These are phyloP conservation scores for Apostichopus japonicus DNA, from an alignment of 35 echinoderm and acorn worm species.

Conservation along the genomic window DNA sequence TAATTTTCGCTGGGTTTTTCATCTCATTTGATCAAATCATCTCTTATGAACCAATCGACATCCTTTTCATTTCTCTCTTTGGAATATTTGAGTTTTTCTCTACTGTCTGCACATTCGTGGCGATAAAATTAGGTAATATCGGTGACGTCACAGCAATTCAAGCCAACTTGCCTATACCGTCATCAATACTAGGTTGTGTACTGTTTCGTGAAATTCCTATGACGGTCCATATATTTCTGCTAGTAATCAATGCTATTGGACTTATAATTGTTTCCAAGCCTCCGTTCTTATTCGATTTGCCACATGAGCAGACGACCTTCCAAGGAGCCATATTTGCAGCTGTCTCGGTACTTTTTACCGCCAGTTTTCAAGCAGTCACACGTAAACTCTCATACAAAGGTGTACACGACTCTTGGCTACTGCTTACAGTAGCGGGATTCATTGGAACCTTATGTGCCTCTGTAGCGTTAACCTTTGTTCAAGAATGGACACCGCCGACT, in stretches of 20 bases:
- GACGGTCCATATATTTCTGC: not conserved
- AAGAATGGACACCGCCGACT: not conserved
- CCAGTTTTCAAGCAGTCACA: constrained; percentile 10
- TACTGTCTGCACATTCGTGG: constrained; percentile 39
- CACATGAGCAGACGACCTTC: not conserved
- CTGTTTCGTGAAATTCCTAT: not conserved
- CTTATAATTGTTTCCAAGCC: constrained; percentile 37
- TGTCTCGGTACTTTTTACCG: constrained; percentile 8
- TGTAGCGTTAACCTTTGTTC: not conserved
- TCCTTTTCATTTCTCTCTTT: not conserved
- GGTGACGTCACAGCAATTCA: constrained; percentile 45
- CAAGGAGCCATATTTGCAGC: not conserved
- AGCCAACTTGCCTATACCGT: constrained; percentile 43
- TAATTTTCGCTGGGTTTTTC: not conserved
- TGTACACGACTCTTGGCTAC: not conserved
- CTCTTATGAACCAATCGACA: not conserved
- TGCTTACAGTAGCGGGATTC: not conserved
- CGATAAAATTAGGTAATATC: constrained; percentile 9
- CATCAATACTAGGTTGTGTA: constrained; percentile 31
- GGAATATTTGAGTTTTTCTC: constrained; percentile 16
- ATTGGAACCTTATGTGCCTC: not conserved
- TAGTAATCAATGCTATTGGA: constrained; percentile 22
- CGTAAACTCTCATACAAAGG: constrained; percentile 29
- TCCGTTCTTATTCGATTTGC: not conserved
- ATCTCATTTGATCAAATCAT: not conserved